Evolutionary conservation across 2,888 invertebrate species (phyloP).

Genomic region (Papilio demoleus): DNA sequence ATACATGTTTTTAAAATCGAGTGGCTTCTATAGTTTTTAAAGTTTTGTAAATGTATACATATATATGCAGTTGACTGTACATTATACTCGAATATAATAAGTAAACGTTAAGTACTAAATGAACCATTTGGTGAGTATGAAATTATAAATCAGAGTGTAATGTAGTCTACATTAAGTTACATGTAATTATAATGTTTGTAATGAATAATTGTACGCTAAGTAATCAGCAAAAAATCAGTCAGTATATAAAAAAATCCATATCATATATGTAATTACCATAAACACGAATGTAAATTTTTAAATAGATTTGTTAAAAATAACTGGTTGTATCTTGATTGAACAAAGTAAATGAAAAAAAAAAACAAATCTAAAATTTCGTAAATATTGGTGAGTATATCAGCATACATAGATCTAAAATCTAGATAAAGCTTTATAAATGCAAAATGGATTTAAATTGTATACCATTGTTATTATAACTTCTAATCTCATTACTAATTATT

Average conservation of each 20-base stretch:
- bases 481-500: background rate
- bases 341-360: too few relatives aligned
- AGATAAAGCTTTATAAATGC: constrained; percentile 16
- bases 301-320: background rate
- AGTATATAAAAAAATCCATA: background rate
- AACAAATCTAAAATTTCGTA: background rate
- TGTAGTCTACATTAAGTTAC: too few relatives aligned
- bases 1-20: too few relatives aligned
- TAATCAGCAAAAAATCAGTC: too few relatives aligned
- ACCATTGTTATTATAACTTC: too few relatives aligned
- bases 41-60: too few relatives aligned
- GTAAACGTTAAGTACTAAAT: background rate
- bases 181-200: background rate
- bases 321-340: background rate
- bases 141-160: too few relatives aligned
- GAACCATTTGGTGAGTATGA: background rate
- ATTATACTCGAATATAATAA: too few relatives aligned
- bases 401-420: constrained; percentile 4
- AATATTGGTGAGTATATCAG: constrained; percentile 6
- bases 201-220: background rate
- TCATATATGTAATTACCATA: constrained; percentile 1
- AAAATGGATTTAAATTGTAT: background rate
- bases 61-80: too few relatives aligned
- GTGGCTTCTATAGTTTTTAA: too few relatives aligned
- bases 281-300: background rate